These are phyloP conservation scores for Oriolus oriolus DNA, from an alignment of 2,113 vertebrate genomes.

Conservation along the genomic window DNA sequence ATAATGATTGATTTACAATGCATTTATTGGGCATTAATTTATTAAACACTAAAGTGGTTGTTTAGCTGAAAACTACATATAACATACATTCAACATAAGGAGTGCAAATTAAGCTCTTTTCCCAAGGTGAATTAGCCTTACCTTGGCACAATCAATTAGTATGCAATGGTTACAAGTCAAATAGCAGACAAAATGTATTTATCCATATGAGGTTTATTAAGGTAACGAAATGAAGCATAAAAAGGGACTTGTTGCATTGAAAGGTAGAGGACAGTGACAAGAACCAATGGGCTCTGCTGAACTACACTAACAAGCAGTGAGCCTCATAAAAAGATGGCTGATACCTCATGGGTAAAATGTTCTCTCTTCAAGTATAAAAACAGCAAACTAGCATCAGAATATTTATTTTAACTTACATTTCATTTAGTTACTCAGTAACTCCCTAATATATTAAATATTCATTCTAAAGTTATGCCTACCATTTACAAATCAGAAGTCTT, in stretches of 20 bases:
- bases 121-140: constrained; percentile 33
- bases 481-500: neutral
- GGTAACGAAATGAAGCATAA: neutral
- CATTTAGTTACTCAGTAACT: neutral
- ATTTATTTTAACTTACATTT: neutral
- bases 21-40: constrained; percentile 48
- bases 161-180: constrained; percentile 49
- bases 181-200: constrained; percentile 71
- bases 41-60: constrained; percentile 53
- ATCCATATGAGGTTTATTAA: neutral
- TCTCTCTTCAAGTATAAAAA: neutral
- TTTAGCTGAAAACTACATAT: constrained; percentile 54
- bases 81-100: neutral
- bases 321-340: neutral
- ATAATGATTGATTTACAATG: constrained; percentile 47
- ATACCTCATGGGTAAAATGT: neutral
- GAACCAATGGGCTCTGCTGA: neutral
- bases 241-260: neutral
- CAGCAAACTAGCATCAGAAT: neutral
- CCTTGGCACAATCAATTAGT: constrained; percentile 35
- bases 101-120: constrained; percentile 50
- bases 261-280: neutral
- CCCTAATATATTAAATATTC: neutral
- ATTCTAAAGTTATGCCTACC: neutral
- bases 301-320: neutral